Evolutionary conservation across 2,888 invertebrate genomes (phyloP), one percentile per base, ranked within the genome.

Genomic region (Xestia sexstrigata): DNA sequence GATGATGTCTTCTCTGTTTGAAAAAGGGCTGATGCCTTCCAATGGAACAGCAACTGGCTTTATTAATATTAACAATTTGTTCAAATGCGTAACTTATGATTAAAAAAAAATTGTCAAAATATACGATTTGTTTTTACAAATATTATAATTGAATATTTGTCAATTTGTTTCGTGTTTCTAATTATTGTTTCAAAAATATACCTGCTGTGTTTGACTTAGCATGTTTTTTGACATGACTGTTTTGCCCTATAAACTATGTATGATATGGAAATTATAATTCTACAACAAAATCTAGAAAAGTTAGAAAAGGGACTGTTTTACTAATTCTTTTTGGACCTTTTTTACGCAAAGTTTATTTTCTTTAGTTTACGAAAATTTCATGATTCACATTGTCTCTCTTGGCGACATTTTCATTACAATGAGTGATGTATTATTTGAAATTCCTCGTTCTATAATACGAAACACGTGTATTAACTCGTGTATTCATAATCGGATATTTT

Each of bases 401-500:
- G 42, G 20, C n/a, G n/a, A 60, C 17, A 60, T 62, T 77, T 45
- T 42, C 9, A n/a, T 42, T 62, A 60, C 20, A 77, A 52, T 9
- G 26, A 69, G 7, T 17, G 6, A 76, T 35, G n/a, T 30, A 47
- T 20, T 49, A 26, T 26, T 42, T n/a, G 15, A 76, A 35, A n/a
- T 62, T 4, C 9, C 17, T 7, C 8, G 30, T 45, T 26, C 6
- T 62, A 20, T 42, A 62, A 35, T 52, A 30, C 49, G 17, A 65
- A 55, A 26, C 52, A 30, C 26, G 15, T 74, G 23, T 7, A 0
- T 2, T 52, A 23, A 0, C 60, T 30, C 30, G 17, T 17, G 30
- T 49, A 71, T 66, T 63, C 5, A 17, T 23, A 26, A 52, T 7
- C 17, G 26, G 26, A 20, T 17, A 26, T 69, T 52, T n/a, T 47